These are phyloP conservation scores for Lycaon pictus DNA, from an alignment of 2,113 vertebrate genomes.

Conservation along the genomic window DNA sequence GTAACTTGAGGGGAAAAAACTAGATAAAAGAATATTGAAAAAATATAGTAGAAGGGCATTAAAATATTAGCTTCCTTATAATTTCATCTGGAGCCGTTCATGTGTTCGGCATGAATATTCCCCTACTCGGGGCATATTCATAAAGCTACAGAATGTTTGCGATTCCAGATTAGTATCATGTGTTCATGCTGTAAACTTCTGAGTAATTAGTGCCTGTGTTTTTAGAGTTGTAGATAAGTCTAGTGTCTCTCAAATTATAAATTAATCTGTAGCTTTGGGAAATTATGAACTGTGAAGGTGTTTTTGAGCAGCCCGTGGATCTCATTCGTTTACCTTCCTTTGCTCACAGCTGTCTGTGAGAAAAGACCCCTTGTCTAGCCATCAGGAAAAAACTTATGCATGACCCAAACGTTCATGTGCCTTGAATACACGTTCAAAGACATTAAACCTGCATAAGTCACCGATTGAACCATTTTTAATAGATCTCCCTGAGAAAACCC, in stretches of 20 bases:
- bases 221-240: constrained; percentile 55
- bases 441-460: not conserved
- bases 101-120: not conserved
- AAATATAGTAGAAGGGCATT: not conserved
- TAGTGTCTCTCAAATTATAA: constrained; percentile 58
- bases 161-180: not conserved
- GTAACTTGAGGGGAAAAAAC: not conserved
- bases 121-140: not conserved
- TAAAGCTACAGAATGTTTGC: not conserved
- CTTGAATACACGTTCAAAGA: not conserved
- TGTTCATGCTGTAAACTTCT: constrained; percentile 7
- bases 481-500: not conserved
- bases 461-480: not conserved
- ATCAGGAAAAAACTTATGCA: not conserved
- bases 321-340: constrained; percentile 6
- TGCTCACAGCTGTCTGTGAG: not conserved
- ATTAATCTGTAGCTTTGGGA: constrained; percentile 15
- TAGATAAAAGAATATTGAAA: not conserved
- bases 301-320: not conserved
- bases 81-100: not conserved
- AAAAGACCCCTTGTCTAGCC: constrained; percentile 27
- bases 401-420: not conserved
- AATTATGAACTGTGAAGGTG: constrained; percentile 34
- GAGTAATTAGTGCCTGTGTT: constrained; percentile 22
- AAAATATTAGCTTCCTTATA: not conserved